phyloP scores from a whole-genome alignment of 2,888 invertebrate genomes.

The Sinodicranocentrus sp. region DNA sequence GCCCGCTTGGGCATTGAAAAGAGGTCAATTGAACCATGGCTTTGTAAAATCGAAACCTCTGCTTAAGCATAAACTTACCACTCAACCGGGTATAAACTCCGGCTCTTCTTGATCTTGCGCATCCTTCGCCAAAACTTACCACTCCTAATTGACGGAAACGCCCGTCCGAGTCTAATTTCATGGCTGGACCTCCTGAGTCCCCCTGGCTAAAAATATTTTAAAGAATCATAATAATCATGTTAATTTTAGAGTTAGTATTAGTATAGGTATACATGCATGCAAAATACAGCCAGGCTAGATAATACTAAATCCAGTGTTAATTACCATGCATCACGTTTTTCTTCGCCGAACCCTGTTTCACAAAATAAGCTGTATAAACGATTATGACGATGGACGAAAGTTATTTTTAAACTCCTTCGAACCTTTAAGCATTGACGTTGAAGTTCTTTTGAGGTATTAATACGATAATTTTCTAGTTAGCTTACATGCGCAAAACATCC shows the following conservation, averaged over 20 bases:
- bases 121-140: slow-evolving; percentile 71
- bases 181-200: slow-evolving; percentile 73
- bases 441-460: no score
- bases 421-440: no score
- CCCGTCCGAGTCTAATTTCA: slow-evolving; percentile 42
- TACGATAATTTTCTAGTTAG: no score
- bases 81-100: slow-evolving; percentile 73
- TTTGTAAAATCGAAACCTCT: no score
- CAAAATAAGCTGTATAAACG: slow-evolving; percentile 72
- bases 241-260: slow-evolving; percentile 37
- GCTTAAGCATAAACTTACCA: no score
- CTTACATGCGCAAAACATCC: no score
- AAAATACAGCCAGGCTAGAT: background rate
- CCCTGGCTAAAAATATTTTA: slow-evolving; percentile 74
- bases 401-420: no score
- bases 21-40: no score
- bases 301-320: background rate
- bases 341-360: slow-evolving; percentile 72
- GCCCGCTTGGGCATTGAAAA: no score
- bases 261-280: background rate
- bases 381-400: no score
- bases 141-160: slow-evolving; percentile 72
- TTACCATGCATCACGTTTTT: slow-evolving; percentile 70
- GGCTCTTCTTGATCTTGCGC: slow-evolving; percentile 71
- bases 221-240: slow-evolving; percentile 73